These are phyloP conservation scores for Hemiscyllium ocellatum DNA, from an alignment of 2,113 vertebrate genomes.

Conservation along the genomic window DNA sequence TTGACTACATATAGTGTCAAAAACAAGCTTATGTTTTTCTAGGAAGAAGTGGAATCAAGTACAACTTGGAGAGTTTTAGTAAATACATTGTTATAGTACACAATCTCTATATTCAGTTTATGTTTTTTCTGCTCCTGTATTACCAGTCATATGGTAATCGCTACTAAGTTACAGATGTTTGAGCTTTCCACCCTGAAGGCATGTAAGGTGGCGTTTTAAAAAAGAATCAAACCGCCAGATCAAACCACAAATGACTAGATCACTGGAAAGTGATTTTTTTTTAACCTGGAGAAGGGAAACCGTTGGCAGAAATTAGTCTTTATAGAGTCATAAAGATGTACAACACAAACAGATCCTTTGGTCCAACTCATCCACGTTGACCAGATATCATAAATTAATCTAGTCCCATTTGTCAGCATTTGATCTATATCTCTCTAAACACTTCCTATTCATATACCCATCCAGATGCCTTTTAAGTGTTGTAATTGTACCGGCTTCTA, in stretches of 20 bases:
- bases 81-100: neutral
- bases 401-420: no score
- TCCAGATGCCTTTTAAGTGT: no score
- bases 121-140: neutral
- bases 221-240: neutral
- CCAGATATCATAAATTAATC: no score
- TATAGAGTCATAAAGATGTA: neutral
- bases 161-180: neutral
- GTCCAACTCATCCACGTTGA: no score
- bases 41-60: neutral
- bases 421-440: no score
- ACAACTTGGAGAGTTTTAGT: neutral
- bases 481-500: no score
- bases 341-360: no score
- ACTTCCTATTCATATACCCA: no score
- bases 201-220: neutral
- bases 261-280: neutral
- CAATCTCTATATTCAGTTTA: neutral
- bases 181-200: neutral
- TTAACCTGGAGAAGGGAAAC: neutral
- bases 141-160: neutral
- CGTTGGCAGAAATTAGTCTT: neutral
- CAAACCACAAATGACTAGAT: neutral
- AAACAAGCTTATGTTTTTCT: neutral
- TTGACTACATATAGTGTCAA: neutral